Conservation (phyloP, 2,113 vertebrate genomes). For the Melanotaenia duboulayi region DNA sequence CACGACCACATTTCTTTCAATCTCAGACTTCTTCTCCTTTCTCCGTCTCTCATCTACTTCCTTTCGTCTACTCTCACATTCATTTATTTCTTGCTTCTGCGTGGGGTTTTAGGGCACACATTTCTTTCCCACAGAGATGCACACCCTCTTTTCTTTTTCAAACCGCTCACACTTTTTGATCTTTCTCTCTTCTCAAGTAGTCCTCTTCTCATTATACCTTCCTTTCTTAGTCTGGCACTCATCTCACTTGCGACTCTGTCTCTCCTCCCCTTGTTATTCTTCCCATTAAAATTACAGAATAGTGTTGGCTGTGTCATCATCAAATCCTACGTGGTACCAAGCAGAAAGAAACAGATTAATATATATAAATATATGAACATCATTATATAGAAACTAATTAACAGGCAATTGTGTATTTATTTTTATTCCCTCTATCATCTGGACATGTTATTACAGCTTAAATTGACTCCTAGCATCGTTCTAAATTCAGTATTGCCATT, state of each 20-base stretch:
- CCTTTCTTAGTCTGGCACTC: conserved; percentile 23
- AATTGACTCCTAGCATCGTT: background rate
- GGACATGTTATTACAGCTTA: background rate
- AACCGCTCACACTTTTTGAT: conserved; percentile 31
- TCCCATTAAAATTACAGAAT: conserved; percentile 20
- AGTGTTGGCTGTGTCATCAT: background rate
- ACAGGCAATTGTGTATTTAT: background rate
- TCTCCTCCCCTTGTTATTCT: conserved; percentile 5
- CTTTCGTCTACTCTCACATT: conserved; percentile 31
- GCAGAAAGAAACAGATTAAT: conserved; percentile 3
- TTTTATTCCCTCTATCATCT: background rate
- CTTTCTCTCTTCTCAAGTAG: conserved; percentile 13
- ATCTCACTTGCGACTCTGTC: conserved; percentile 20
- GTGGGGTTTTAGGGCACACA: conserved; percentile 25
- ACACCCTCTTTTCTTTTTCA: conserved; percentile 22
- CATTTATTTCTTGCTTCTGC: conserved; percentile 43
- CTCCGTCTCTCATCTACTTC: conserved; percentile 7
- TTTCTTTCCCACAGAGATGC: conserved; percentile 21
- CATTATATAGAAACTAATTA: background rate
- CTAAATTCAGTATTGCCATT: background rate
- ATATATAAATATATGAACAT: background rate
- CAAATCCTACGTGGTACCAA: background rate
- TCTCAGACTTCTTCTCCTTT: conserved; percentile 17
- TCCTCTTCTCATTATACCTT: conserved; percentile 50
- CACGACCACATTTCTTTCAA: conserved; percentile 40